Percentiles rank a stretch among this genome's conserved stretches.
Evolutionary conservation across 2,113 vertebrate genomes (phyloP).

Genomic region (Pelusios castaneus): DNA sequence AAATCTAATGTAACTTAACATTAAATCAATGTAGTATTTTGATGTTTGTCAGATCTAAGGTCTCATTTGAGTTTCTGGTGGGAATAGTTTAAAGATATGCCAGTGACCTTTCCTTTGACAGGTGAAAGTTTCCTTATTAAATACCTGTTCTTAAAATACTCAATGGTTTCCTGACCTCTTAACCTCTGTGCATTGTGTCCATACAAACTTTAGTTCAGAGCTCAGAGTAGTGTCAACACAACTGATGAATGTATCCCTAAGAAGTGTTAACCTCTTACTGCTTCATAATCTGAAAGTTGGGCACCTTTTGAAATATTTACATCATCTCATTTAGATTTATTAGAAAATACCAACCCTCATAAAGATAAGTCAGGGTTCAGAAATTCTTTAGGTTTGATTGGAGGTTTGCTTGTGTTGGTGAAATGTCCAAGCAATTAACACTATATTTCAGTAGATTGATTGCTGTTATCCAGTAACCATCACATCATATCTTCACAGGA

Average conservation of each 20-base stretch:
- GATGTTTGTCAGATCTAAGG: neutral
- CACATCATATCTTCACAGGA: neutral
- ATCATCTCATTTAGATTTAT: neutral
- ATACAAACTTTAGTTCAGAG: neutral
- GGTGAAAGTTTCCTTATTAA: neutral
- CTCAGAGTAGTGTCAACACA: neutral
- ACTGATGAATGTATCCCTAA: neutral
- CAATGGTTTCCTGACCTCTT: neutral
- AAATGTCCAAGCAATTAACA: neutral
- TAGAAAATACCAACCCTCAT: neutral
- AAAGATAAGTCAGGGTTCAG: neutral
- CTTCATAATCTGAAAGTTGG: neutral
- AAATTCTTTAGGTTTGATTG: neutral
- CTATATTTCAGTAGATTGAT: neutral
- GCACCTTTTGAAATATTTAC: neutral
- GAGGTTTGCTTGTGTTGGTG: neutral
- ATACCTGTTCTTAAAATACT: neutral
- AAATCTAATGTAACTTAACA: neutral
- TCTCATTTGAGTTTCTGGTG: neutral
- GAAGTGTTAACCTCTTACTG: neutral
- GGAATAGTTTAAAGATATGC: neutral
- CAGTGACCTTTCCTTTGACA: neutral
- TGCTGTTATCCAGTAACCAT: neutral
- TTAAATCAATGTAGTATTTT: too few relatives aligned
- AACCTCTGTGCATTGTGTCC: neutral